A percentile compares a stretch with the other conserved stretches of the same genome.
Conservation (phyloP, 64 coral and sea anemone genomes). For the Pocillopora damicornis region DNA sequence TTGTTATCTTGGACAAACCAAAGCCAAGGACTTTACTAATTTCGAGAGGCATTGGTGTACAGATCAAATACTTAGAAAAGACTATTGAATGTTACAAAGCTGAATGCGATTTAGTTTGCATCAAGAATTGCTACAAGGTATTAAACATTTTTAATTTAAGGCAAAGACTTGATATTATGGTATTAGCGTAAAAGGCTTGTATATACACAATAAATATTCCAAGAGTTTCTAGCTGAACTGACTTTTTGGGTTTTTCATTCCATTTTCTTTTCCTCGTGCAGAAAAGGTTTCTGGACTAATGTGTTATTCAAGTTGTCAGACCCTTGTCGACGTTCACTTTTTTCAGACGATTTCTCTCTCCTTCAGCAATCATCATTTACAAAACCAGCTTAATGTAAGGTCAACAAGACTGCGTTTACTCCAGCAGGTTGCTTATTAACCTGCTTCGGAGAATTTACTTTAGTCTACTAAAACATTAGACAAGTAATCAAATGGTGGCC, state of each 20-base stretch:
- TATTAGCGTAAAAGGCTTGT: conserved; percentile 10
- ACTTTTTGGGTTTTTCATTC: not conserved
- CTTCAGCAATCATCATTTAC: no score
- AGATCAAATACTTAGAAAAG: not conserved
- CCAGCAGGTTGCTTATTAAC: not conserved
- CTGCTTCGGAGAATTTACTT: no score
- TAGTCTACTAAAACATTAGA: no score
- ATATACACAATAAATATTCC: conserved; percentile 28
- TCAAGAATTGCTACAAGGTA: not conserved
- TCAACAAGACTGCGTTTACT: not conserved
- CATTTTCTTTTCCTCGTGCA: not conserved
- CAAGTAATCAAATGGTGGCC: no score
- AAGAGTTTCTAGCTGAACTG: not conserved
- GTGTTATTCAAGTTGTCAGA: not conserved
- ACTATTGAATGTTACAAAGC: not conserved
- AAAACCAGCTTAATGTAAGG: no score
- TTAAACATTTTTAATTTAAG: conserved; percentile 30
- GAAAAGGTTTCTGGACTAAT: not conserved
- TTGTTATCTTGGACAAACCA: not conserved
- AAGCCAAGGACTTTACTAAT: not conserved
- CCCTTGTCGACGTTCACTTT: not conserved
- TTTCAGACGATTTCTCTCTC: no score
- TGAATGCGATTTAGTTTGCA: not conserved
- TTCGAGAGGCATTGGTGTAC: not conserved
- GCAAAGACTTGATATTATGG: conserved; percentile 13